Conservation (phyloP, 1,140 invertebrate genomes). For the Leucophenga varia region DNA sequence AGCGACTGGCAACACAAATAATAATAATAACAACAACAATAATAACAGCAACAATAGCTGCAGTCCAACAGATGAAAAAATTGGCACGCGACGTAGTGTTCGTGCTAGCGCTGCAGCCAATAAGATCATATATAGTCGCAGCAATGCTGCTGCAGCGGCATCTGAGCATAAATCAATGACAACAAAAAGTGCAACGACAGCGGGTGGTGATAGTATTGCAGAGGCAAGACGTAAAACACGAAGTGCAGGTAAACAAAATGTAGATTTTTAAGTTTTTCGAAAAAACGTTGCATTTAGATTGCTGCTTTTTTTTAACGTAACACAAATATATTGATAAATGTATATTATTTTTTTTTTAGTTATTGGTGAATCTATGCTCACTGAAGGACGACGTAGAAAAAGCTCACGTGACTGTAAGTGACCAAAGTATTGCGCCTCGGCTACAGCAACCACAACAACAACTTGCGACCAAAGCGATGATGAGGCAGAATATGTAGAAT, state of each 20-base stretch:
- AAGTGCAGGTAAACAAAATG: constrained; percentile 67
- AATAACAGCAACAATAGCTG: constrained; percentile 21
- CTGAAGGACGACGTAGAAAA: constrained; percentile 57
- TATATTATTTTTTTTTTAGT: constrained; percentile 19
- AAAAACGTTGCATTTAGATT: too few relatives aligned
- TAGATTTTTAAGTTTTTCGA: neutral
- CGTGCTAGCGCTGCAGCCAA: constrained; percentile 49
- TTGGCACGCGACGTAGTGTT: constrained; percentile 47
- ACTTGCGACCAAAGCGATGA: constrained; percentile 34
- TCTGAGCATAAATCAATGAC: constrained; percentile 29
- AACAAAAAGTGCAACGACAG: constrained; percentile 17
- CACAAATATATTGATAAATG: neutral
- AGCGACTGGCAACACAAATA: constrained; percentile 11
- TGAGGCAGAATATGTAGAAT: constrained; percentile 31
- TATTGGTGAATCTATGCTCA: constrained; percentile 45
- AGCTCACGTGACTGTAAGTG: constrained; percentile 64
- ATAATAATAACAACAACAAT: constrained; percentile 25
- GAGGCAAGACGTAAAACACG: constrained; percentile 63
- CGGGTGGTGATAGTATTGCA: constrained; percentile 33
- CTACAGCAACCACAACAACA: constrained; percentile 47
- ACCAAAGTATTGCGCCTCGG: constrained; percentile 58
- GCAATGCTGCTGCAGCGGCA: constrained; percentile 35
- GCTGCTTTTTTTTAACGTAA: neutral
- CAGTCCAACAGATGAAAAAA: constrained; percentile 50
- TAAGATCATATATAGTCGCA: constrained; percentile 45